Conservation (phyloP, 64 coral and sea anemone species). For the Anthopleura sola region DNA sequence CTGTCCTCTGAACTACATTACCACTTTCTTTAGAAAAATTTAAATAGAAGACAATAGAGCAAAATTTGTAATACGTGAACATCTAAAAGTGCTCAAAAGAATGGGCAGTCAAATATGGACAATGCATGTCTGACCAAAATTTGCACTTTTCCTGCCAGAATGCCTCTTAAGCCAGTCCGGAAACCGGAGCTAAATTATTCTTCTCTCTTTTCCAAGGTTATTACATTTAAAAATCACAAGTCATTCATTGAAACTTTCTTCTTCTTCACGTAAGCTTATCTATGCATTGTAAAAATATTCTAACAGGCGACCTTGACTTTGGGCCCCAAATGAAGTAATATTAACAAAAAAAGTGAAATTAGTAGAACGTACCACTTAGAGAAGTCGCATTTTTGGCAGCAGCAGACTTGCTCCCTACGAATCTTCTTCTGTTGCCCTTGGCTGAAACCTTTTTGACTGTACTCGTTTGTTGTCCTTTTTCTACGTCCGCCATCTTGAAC, state of each 20-base stretch:
- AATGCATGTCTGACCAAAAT: no score
- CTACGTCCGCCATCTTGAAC: slow-evolving; percentile 57
- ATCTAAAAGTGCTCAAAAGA: neutral
- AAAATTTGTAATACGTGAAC: neutral
- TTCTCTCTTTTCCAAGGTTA: no score
- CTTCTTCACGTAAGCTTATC: no score
- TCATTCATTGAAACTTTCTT: no score
- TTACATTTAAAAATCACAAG: no score
- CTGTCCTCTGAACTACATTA: slow-evolving; percentile 38
- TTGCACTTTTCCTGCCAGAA: no score
- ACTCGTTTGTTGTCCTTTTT: neutral
- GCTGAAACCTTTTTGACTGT: slow-evolving; percentile 48
- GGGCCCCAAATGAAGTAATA: neutral
- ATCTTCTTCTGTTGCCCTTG: slow-evolving; percentile 64
- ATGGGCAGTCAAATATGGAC: no score
- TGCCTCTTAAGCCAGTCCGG: no score
- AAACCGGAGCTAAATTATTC: no score
- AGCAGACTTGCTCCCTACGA: slow-evolving; percentile 62
- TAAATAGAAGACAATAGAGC: neutral
- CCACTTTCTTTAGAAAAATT: slow-evolving; percentile 44
- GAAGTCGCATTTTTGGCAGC: neutral
- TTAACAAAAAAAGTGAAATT: neutral
- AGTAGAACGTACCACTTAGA: neutral
- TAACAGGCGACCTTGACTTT: neutral
- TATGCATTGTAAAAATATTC: neutral